These are phyloP conservation scores for Pseudopleuronectes americanus DNA, from an alignment of 2,797 vertebrate genomes.

Conservation along the genomic window DNA sequence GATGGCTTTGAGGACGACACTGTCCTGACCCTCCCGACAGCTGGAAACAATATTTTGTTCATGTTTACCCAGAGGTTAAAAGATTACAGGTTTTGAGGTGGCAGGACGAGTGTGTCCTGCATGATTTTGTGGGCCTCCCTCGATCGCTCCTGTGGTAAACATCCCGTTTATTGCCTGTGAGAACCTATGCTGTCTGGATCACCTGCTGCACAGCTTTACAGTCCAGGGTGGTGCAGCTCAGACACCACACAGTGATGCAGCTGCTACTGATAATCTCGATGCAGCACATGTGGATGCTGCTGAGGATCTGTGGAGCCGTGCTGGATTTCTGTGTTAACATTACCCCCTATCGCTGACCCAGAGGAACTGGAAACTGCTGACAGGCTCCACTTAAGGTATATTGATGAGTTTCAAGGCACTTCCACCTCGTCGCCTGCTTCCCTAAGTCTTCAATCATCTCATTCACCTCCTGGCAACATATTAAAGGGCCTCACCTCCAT, in stretches of 20 bases:
- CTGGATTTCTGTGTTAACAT: conserved; percentile 43
- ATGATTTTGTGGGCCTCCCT: conserved; percentile 30
- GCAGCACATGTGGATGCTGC: conserved; percentile 32
- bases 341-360: conserved; percentile 42
- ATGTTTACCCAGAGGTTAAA: conserved; percentile 35
- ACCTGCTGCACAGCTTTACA: conserved; percentile 58
- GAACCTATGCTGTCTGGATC: conserved; percentile 58
- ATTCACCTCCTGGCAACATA: conserved; percentile 10
- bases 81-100: conserved; percentile 21
- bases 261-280: conserved; percentile 44
- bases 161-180: conserved; percentile 52
- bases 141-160: conserved; percentile 32
- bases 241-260: conserved; percentile 53
- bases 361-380: conserved; percentile 55
- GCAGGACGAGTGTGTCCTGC: conserved; percentile 26
- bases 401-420: conserved; percentile 37
- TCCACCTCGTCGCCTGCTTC: conserved; percentile 29
- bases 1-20: neutral
- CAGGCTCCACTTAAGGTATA: conserved; percentile 28
- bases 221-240: conserved; percentile 16
- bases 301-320: conserved; percentile 36
- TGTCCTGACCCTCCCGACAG: conserved; percentile 19
- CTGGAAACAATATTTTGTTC: conserved; percentile 34
- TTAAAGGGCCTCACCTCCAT: neutral
- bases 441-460: conserved; percentile 20